phyloP scores from a whole-genome alignment of 92 coral and sea anemone genomes.

The Anthopleura xanthogrammica region DNA sequence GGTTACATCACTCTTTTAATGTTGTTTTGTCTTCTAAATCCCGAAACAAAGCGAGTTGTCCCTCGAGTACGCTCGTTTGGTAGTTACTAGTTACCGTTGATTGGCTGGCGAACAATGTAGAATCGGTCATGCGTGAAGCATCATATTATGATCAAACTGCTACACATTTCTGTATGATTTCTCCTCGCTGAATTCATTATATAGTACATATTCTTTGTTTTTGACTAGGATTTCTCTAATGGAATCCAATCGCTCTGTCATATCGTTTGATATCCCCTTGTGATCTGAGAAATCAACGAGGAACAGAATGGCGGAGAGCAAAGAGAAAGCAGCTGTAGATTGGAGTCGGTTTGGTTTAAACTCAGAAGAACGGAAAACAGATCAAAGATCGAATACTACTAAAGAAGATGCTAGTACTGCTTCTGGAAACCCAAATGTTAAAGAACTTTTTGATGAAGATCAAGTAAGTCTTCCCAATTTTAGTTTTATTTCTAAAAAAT shows the following conservation, averaged over 20 bases:
- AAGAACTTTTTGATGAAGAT: conserved; percentile 84
- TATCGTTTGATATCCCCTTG: neutral
- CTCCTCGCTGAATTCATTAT: neutral
- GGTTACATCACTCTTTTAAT: conserved; percentile 6
- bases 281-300: conserved; percentile 5
- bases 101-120: conserved; percentile 41
- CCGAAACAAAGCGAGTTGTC: neutral
- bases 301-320: conserved; percentile 22
- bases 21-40: neutral
- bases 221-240: conserved; percentile 14
- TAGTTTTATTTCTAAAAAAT: neutral
- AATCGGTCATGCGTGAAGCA: conserved; percentile 33
- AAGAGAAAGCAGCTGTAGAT: conserved; percentile 55
- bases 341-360: conserved; percentile 90
- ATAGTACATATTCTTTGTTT: neutral
- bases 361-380: conserved; percentile 42
- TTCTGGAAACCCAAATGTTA: conserved; percentile 58
- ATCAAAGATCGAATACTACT: conserved; percentile 6
- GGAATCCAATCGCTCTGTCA: neutral
- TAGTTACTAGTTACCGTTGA: conserved; percentile 36
- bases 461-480: conserved; percentile 46
- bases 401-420: conserved; percentile 20
- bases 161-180: neutral
- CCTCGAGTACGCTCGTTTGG: neutral
- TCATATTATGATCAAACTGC: conserved; percentile 5